Percentiles rank a stretch among this genome's conserved stretches.
phyloP scores from a whole-genome alignment of 2,113 vertebrate species.

The Cathartes aura region DNA sequence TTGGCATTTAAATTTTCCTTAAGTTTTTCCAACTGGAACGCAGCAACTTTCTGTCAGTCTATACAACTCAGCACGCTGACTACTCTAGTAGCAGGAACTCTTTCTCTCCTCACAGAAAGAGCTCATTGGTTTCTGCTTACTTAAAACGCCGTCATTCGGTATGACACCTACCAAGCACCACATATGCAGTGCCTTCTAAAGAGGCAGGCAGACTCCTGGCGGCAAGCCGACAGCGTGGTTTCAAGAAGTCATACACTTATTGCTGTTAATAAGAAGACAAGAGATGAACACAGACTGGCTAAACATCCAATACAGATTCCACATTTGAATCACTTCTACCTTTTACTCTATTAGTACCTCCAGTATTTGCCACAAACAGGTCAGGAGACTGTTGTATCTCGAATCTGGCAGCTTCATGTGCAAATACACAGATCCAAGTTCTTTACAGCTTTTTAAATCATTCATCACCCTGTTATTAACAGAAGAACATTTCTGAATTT shows the following conservation, averaged over 20 bases:
- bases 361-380: not conserved
- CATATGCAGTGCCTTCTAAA: rapidly evolving
- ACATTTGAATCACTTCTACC: not conserved
- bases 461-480: not conserved
- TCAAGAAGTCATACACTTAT: not conserved
- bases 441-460: not conserved
- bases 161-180: not conserved
- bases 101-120: not conserved
- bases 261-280: not conserved
- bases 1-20: not conserved
- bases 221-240: not conserved
- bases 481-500: not conserved
- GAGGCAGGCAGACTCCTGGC: not conserved
- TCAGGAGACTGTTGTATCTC: not conserved
- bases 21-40: not conserved
- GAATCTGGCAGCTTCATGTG: not conserved
- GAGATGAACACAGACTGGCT: not conserved
- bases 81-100: not conserved
- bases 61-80: not conserved
- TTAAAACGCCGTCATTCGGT: rapidly evolving
- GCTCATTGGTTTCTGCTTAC: not conserved
- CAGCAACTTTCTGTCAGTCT: not conserved
- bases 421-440: not conserved
- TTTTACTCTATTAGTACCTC: not conserved
- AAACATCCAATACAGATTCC: not conserved